Evolutionary conservation across 2,113 vertebrate genomes (phyloP).

Genomic region (rabbit (Oryctolagus cuniculus)): mOryCun1.1 NC_091434.1:165329001-165329500

Average conservation of each 20-base stretch:
- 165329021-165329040: not conserved
- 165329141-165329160: not conserved
- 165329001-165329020: conserved; percentile 11
- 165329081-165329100: not conserved
- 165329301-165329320: not conserved
- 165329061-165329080: not conserved
- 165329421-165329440: not conserved
- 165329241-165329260: not conserved
- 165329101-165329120: not conserved
- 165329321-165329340: not conserved
- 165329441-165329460: not conserved
- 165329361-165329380: not conserved
- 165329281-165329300: not conserved
- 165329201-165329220: not conserved
- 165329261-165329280: not conserved
- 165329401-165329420: not conserved
- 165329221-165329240: not conserved
- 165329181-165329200: not conserved
- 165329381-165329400: not conserved
- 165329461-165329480: too few relatives aligned
- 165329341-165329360: not conserved
- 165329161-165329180: not conserved
- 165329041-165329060: not conserved
- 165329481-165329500: too few relatives aligned
- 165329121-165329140: not conserved